Evolutionary conservation across 1,140 invertebrate species (phyloP).

Genomic region (Nasonia vitripennis): DNA sequence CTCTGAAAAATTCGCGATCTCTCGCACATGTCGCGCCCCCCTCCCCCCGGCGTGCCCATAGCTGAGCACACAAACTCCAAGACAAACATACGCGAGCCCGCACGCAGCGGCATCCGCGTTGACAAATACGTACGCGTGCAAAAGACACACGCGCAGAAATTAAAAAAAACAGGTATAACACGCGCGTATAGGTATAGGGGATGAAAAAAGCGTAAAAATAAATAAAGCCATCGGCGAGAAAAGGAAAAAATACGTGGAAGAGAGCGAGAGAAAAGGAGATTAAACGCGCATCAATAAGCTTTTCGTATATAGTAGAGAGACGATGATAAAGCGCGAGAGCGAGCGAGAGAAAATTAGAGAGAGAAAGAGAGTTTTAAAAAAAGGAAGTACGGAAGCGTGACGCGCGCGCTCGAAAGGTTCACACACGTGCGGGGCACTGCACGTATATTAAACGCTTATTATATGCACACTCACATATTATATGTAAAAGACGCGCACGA

Average conservation of each 20-base stretch:
- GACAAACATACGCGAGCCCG: background rate
- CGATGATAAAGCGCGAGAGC: conserved; percentile 26
- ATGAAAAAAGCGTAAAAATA: conserved; percentile 52
- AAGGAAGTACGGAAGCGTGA: conserved; percentile 16
- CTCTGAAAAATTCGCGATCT: conserved; percentile 19
- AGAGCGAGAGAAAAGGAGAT: conserved; percentile 34
- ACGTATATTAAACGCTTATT: background rate
- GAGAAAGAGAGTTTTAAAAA: conserved; percentile 6
- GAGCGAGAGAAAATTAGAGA: conserved; percentile 29
- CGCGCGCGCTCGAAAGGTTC: background rate
- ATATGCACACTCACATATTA: background rate
- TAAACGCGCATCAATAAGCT: conserved; percentile 47
- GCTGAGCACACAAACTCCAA: background rate
- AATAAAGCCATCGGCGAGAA: conserved; percentile 36
- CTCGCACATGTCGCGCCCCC: background rate
- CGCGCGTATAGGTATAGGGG: conserved; percentile 55
- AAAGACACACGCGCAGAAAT: conserved; percentile 14
- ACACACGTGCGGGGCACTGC: background rate
- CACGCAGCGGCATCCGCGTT: background rate
- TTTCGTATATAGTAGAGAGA: conserved; percentile 33
- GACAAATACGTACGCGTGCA: background rate
- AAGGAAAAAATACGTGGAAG: conserved; percentile 9
- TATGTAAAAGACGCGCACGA: background rate
- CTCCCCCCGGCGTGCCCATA: background rate
- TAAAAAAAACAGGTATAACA: conserved; percentile 12